Conservation (phyloP, 2,113 vertebrate genomes). For the Nanorana parkeri region DNA sequence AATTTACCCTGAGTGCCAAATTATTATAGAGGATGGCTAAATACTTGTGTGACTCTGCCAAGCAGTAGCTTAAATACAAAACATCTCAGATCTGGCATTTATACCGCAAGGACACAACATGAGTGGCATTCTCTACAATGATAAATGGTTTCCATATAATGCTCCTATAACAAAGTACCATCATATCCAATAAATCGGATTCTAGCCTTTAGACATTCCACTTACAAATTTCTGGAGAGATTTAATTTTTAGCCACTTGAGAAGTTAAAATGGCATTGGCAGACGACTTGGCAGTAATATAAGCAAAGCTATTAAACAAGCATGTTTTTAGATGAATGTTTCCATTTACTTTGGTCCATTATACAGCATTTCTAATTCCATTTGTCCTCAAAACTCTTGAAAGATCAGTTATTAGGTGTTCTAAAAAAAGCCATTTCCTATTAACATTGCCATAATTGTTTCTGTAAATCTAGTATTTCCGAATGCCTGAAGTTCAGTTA, state of each 20-base stretch:
- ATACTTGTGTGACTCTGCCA: too few species aligned
- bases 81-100: too few species aligned
- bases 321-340: slow-evolving; percentile 29
- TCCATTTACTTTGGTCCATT: slow-evolving; percentile 29
- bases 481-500: slow-evolving; percentile 20
- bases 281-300: slow-evolving; percentile 24
- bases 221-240: slow-evolving; percentile 20
- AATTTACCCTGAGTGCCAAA: too few species aligned
- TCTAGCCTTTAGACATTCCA: slow-evolving; percentile 16
- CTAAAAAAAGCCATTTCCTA: slow-evolving; percentile 7
- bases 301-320: slow-evolving; percentile 36
- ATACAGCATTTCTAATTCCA: slow-evolving; percentile 46
- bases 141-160: background rate
- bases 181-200: slow-evolving; percentile 13
- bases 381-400: slow-evolving; percentile 37
- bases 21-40: too few species aligned
- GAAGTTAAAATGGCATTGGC: slow-evolving; percentile 33
- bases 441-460: slow-evolving; percentile 19
- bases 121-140: too few species aligned
- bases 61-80: too few species aligned
- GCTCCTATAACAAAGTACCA: slow-evolving; percentile 5
- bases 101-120: too few species aligned
- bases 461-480: slow-evolving; percentile 19
- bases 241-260: slow-evolving; percentile 37
- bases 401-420: slow-evolving; percentile 30